These are phyloP conservation scores for Latrodectus hesperus DNA, from an alignment of 2,888 invertebrate genomes.

Conservation along the genomic window DNA sequence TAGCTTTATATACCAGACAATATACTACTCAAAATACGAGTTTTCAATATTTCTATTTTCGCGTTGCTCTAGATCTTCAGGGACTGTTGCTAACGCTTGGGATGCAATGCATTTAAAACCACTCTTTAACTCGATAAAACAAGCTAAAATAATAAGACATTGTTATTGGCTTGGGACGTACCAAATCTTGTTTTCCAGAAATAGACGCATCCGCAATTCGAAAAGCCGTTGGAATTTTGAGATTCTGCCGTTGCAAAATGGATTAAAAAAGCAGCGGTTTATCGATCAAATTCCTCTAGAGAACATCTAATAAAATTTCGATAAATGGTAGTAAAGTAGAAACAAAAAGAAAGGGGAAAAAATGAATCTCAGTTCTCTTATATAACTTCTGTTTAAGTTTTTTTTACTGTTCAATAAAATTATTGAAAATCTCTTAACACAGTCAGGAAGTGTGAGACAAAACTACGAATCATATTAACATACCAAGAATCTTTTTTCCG, in stretches of 20 bases:
- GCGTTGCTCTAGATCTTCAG: not conserved
- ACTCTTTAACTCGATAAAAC: conserved; percentile 52
- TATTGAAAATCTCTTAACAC: no score
- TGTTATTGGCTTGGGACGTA: conserved; percentile 43
- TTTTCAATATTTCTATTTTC: no score
- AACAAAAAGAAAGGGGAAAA: conserved; percentile 10
- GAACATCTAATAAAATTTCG: conserved; percentile 10
- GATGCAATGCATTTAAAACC: conserved; percentile 20
- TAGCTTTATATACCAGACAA: no score
- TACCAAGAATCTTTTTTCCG: no score
- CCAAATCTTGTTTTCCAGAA: conserved; percentile 38
- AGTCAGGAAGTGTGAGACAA: no score
- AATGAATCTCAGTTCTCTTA: conserved; percentile 75
- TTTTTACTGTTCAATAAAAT: no score
- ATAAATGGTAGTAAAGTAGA: conserved; percentile 13
- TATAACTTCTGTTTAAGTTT: no score
- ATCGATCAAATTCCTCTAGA: conserved; percentile 37
- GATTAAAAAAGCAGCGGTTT: conserved; percentile 17
- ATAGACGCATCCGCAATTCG: no score
- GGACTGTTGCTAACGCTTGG: conserved; percentile 9
- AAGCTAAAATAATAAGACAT: conserved; percentile 56
- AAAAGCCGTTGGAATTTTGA: conserved; percentile 17
- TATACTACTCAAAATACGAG: no score
- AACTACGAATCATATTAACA: no score
- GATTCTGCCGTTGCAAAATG: conserved; percentile 44